Percentiles rank a stretch among this genome's conserved stretches.
Evolutionary conservation across 1,140 invertebrate genomes (phyloP).

Genomic region (Wiebesia pumilae): DNA sequence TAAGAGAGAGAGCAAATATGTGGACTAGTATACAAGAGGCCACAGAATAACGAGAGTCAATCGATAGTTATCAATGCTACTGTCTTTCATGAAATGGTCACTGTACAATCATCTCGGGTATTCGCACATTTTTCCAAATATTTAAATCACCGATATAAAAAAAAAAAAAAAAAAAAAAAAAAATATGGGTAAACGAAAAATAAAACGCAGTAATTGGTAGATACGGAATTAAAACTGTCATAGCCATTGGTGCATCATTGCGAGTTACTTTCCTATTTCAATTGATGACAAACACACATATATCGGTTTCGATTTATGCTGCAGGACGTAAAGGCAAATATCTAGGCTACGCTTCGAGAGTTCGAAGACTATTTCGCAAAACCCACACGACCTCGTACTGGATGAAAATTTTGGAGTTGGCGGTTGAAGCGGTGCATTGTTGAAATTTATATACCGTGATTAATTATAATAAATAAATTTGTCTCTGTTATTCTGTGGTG

Average conservation of each 20-base stretch:
- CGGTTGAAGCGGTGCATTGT: constrained; percentile 54
- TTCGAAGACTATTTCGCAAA: constrained; percentile 59
- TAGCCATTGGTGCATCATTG: constrained; percentile 75
- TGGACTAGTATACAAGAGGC: constrained; percentile 56
- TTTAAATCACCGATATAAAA: constrained; percentile 2
- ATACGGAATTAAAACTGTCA: constrained; percentile 58
- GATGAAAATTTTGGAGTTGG: constrained; percentile 68
- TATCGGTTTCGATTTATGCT: constrained; percentile 71
- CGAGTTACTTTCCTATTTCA: constrained; percentile 45
- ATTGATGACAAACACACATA: constrained; percentile 62
- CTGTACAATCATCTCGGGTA: constrained; percentile 62
- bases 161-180: background rate
- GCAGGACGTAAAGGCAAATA: constrained; percentile 73
- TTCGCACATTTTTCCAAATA: constrained; percentile 14
- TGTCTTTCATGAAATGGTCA: constrained; percentile 75
- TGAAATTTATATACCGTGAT: constrained; percentile 44
- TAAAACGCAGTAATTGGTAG: background rate
- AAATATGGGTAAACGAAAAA: constrained; percentile 18
- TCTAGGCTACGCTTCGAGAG: constrained; percentile 69
- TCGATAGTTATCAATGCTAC: constrained; percentile 46
- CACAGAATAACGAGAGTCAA: constrained; percentile 73
- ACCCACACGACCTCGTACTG: constrained; percentile 39
- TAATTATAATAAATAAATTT: constrained; percentile 50
- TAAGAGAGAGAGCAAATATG: constrained; percentile 45
- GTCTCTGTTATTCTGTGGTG: constrained; percentile 73